Base-by-base conservation (phyloP, 1,140 invertebrate species). In the Drosophila neocordata region DNA sequence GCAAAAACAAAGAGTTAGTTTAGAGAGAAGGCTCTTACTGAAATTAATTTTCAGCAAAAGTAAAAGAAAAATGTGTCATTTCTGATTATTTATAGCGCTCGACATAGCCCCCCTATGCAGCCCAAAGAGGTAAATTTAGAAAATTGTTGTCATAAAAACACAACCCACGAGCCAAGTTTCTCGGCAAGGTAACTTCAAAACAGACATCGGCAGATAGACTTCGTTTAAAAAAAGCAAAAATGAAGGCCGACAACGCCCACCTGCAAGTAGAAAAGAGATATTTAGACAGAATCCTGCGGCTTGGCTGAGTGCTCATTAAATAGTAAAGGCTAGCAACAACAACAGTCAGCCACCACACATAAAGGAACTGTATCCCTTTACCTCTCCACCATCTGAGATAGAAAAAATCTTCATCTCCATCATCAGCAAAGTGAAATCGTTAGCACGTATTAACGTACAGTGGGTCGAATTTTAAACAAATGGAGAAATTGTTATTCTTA, bases 301-400 rank as follows among this genome's bases (percentile, higher is more conserved):
- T 77, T 63, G 66, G 73, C 65, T 77, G 72, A 81, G 78, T 81
- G 79, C 71, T 83, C 76, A 84, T 79, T 79, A 76, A 84, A 84
- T 83, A 83, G 80, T 83, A 79, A 82, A 75, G 53, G 48, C 56
- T 34, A 68, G 18, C 48, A 64, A 48, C 18, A 20, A 34, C 8
- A 64, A 22, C 20, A 41, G 9, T n/a, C n/a, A 51, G 7, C 12
- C 18, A 52, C 9, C 41, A n/a, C 13, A 53, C 13, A 67, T 55
- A 44, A 69, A 52, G 48, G 41, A 34, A 68, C 52, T 44, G 44
- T 41, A 34, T 38, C 61, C 60, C 53, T 37, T 55, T 73, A 44
- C 61, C 69, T 20, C 22, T 9, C 48, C 12, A 12, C 15, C 15
- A 13, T 15, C 13, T 37, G 22, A 31, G 5, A 31, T 31, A 31